phyloP scores from a whole-genome alignment of 2,888 invertebrate genomes.

The Eupithecia inturbata region DNA sequence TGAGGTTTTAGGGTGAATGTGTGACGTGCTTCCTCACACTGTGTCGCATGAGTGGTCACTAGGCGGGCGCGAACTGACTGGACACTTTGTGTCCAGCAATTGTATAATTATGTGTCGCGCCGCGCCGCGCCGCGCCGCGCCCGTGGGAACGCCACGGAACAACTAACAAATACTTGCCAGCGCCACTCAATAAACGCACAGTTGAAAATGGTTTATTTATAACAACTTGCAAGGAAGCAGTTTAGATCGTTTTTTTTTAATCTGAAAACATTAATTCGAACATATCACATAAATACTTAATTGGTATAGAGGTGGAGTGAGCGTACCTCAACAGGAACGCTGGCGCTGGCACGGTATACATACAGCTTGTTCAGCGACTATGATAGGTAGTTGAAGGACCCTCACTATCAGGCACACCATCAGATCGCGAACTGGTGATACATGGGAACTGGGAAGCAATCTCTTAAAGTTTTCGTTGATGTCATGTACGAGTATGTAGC shows the following conservation, averaged over 20 bases:
- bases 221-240: neutral
- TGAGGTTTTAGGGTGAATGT: neutral
- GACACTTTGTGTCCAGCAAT: conserved; percentile 61
- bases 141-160: conserved; percentile 42
- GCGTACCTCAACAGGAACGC: too few species aligned
- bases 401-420: neutral
- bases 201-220: neutral
- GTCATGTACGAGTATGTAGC: too few species aligned
- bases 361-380: too few species aligned
- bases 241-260: neutral
- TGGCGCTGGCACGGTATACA: too few species aligned
- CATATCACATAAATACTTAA: too few species aligned
- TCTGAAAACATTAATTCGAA: too few species aligned
- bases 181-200: neutral
- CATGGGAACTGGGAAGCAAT: neutral
- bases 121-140: conserved; percentile 18
- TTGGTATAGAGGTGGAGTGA: too few species aligned
- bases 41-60: conserved; percentile 4
- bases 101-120: conserved; percentile 65
- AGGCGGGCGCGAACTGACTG: conserved; percentile 40
- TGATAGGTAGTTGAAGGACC: neutral
- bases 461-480: too few species aligned
- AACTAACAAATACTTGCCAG: neutral
- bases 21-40: conserved; percentile 4
- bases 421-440: neutral